Evolutionary conservation across 2,888 invertebrate species (phyloP), one percentile per base, ranked within the genome.

Genomic region (Machimus rusticus): DNA sequence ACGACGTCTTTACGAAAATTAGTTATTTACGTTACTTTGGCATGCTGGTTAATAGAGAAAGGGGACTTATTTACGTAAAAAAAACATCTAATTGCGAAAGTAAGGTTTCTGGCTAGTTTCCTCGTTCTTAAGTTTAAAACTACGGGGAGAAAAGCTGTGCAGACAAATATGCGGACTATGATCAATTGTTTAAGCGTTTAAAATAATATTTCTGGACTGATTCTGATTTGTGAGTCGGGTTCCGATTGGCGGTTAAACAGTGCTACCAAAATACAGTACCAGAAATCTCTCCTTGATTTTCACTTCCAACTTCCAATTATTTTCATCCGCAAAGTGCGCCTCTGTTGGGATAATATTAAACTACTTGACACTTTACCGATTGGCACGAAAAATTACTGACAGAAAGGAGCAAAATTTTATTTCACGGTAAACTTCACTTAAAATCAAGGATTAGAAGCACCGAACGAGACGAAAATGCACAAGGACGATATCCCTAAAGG

Each of bases 401-500:
- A 12, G 51, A n/a, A 37, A 16, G 16, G 34, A 66, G 19, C 37
- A 84, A 79, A 66, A 66, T 84, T 66, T 57, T 34, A 55, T 77
- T 55, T 81, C 28, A 23, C 39, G 19, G 19, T 23, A 66, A 66
- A 34, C 23, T 37, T 84, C 2, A 84, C 37, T 66, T 9, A 84
- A 66, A 84, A 37, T 23, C 66, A 66, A 5, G 66, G 8, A 66
- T 66, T 19, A 23, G 51, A n/a, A 51, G 8, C 6, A 28, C 8
- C 57, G 19, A 23, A 66, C 34, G 28, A 82, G 8, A 12, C 34
- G 74, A 85, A n/a, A 46, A 85, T 85, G 85, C 85, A 85, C 46
- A 85, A 85, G 31, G 85, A 85, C 28, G 85, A 85, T 23, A 85
- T 74, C 74, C 46, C 66, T 9, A 28, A 74, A 85, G 46, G 28